phyloP scores from a whole-genome alignment of 2,888 invertebrate species.

The Ectemnius cavifrons region DNA sequence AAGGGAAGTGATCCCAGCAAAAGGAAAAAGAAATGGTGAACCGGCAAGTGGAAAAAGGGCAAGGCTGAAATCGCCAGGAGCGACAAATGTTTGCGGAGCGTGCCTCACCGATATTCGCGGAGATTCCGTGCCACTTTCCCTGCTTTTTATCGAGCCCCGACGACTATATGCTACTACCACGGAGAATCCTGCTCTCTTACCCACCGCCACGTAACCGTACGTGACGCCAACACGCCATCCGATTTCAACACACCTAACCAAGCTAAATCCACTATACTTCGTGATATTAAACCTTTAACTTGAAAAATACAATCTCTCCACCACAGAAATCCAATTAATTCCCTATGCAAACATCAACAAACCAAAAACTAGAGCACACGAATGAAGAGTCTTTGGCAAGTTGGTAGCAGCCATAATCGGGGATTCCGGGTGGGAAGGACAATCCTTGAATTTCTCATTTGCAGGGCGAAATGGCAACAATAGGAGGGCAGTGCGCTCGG shows the following conservation, averaged over 20 bases:
- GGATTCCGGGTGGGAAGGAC: too few relatives aligned
- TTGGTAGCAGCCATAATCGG: too few relatives aligned
- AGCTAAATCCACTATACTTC: too few relatives aligned
- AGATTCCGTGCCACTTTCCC: constrained; percentile 50
- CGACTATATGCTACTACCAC: constrained; percentile 7
- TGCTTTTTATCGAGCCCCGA: constrained; percentile 42
- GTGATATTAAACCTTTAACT: too few relatives aligned
- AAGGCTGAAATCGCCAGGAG: constrained; percentile 27
- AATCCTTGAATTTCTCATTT: too few relatives aligned
- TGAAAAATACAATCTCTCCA: too few relatives aligned
- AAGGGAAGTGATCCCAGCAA: too few relatives aligned
- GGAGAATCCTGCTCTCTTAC: constrained; percentile 28
- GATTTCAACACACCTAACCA: neutral
- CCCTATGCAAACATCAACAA: too few relatives aligned
- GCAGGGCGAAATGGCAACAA: too few relatives aligned
- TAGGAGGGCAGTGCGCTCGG: neutral
- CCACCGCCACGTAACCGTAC: constrained; percentile 21
- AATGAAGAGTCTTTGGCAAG: too few relatives aligned
- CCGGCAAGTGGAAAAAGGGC: constrained; percentile 7
- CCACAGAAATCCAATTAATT: too few relatives aligned
- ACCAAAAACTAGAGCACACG: too few relatives aligned
- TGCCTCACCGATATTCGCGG: constrained; percentile 47
- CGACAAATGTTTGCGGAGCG: constrained; percentile 65
- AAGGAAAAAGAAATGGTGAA: constrained; percentile 9
- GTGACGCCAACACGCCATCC: neutral